These are phyloP conservation scores for Sminthurinus aureus DNA, from an alignment of 2,888 invertebrate species.

Conservation along the genomic window DNA sequence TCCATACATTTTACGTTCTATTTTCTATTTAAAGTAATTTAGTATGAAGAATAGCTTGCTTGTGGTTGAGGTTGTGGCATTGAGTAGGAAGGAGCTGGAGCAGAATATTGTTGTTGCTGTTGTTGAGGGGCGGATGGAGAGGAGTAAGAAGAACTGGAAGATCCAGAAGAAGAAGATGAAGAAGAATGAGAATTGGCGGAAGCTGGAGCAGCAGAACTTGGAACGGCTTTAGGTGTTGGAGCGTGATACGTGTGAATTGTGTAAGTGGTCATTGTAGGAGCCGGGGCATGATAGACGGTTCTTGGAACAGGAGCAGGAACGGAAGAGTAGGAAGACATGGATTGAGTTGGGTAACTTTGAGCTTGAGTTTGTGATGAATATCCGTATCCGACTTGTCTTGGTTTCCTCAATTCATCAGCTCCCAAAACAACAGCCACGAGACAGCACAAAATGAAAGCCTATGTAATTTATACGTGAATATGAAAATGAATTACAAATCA, in stretches of 20 bases:
- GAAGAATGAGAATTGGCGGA: neutral
- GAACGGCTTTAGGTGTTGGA: neutral
- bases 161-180: no score
- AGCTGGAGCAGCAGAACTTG: neutral
- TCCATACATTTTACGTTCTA: no score
- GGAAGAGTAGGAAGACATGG: neutral
- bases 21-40: no score
- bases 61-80: neutral
- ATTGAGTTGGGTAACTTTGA: neutral
- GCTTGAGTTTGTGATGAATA: neutral
- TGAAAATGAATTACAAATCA: neutral
- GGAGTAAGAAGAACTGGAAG: no score
- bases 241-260: neutral
- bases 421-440: conserved; percentile 15
- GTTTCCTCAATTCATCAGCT: neutral
- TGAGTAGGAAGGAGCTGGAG: neutral
- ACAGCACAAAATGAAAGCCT: conserved; percentile 23
- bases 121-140: no score
- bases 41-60: neutral
- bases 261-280: conserved; percentile 35
- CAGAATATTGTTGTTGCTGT: neutral
- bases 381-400: neutral
- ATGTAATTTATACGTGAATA: neutral
- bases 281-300: conserved; percentile 36
- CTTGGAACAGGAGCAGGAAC: neutral